Conservation (phyloP, 2,888 invertebrate genomes). For the Microctonus aethiopoides region DNA sequence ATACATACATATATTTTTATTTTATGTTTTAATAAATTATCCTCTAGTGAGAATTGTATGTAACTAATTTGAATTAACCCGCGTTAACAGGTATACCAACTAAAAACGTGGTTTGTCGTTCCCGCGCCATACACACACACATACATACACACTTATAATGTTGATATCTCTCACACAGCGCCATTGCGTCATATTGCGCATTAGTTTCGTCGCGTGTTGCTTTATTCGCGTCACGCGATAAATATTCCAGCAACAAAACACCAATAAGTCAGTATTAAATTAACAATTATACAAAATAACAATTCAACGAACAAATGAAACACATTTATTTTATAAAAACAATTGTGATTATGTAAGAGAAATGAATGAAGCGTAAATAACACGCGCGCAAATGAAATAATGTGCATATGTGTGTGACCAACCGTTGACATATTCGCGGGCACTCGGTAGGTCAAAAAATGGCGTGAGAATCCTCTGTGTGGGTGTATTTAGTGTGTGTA, state of each 20-base stretch:
- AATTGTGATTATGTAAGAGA: background rate
- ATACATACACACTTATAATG: background rate
- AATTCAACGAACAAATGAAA: background rate
- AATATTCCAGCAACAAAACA: background rate
- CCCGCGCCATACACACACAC: background rate
- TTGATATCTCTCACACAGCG: slow-evolving; percentile 5
- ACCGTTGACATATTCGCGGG: slow-evolving; percentile 52
- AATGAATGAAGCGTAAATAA: background rate
- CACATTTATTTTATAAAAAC: background rate
- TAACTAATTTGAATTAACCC: slow-evolving; percentile 44
- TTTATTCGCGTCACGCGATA: slow-evolving; percentile 25
- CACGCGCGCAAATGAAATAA: background rate
- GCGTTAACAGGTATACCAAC: slow-evolving; percentile 49
- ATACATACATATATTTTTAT: background rate
- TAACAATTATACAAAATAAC: background rate
- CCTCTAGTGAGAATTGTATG: background rate
- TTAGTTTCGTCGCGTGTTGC: slow-evolving; percentile 48
- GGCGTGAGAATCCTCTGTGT: slow-evolving; percentile 52
- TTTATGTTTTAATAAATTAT: background rate
- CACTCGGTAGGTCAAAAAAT: slow-evolving; percentile 58
- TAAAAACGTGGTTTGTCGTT: slow-evolving; percentile 18
- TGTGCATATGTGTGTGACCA: slow-evolving; percentile 38
- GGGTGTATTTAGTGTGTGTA: slow-evolving; percentile 3
- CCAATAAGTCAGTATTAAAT: background rate
- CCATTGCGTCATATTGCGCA: slow-evolving; percentile 61